These are phyloP conservation scores for Auanema freiburgensis DNA, from an alignment of 2,888 invertebrate genomes.

Conservation along the genomic window DNA sequence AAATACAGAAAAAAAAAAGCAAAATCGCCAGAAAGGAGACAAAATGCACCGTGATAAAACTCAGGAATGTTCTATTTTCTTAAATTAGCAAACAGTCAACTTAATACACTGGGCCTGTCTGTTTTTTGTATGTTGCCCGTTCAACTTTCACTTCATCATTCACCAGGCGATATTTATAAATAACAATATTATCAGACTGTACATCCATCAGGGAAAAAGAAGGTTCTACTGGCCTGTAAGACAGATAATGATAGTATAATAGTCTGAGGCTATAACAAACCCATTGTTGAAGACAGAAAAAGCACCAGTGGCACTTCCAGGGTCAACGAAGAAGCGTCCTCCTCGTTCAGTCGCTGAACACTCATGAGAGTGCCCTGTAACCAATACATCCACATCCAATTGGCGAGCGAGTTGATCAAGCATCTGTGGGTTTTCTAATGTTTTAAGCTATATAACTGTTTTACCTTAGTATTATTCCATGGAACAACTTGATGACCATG, in stretches of 20 bases:
- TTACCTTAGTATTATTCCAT: conserved; percentile 77
- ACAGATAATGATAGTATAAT: background rate
- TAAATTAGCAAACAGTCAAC: conserved; percentile 3
- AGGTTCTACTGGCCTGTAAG: conserved; percentile 77
- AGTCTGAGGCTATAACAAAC: conserved; percentile 20
- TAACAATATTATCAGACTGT: conserved; percentile 93
- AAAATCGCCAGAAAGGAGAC: conserved; percentile 2
- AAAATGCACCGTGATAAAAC: background rate
- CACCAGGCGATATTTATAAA: conserved; percentile 94
- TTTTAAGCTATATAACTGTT: background rate
- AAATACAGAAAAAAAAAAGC: background rate
- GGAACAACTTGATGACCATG: conserved; percentile 99
- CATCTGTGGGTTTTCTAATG: conserved; percentile 53
- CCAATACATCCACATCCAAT: conserved; percentile 95
- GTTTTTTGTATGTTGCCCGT: conserved; percentile 49
- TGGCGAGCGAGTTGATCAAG: conserved; percentile 91
- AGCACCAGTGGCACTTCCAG: conserved; percentile 97
- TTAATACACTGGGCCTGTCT: conserved; percentile 4
- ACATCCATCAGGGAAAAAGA: conserved; percentile 99
- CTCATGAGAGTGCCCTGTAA: conserved; percentile 96
- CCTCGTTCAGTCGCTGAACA: conserved; percentile 98
- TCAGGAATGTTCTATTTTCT: background rate
- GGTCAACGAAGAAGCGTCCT: conserved; percentile 97
- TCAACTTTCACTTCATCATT: conserved; percentile 96
- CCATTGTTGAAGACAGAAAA: conserved; percentile 69